Percentiles rank a stretch among this genome's conserved stretches.
Evolutionary conservation across 2,888 invertebrate species (phyloP).

Genomic region (Leptinotarsa haldemani): DNA sequence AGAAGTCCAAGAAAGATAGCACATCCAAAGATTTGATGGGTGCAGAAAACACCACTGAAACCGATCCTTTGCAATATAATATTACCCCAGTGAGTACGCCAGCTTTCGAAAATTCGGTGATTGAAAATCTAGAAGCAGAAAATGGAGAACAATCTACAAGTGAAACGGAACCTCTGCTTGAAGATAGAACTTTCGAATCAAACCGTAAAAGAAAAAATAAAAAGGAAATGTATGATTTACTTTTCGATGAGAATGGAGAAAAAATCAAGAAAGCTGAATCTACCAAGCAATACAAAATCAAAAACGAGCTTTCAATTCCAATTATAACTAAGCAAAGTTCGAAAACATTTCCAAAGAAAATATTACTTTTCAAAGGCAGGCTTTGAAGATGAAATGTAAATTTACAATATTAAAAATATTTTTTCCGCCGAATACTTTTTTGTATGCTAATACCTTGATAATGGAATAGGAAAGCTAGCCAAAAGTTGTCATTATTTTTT

Average conservation of each 20-base stretch:
- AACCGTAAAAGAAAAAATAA: conserved; percentile 24
- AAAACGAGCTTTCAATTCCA: conserved; percentile 10
- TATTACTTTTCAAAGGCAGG: conserved; percentile 42
- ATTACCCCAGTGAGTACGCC: background rate
- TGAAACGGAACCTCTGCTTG: conserved; percentile 12
- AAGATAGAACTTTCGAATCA: background rate
- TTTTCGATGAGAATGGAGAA: conserved; percentile 46
- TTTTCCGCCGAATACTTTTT: too few species aligned
- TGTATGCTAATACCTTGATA: too few species aligned
- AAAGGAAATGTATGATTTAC: conserved; percentile 42
- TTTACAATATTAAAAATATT: background rate
- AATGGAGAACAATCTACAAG: background rate
- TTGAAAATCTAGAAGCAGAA: background rate
- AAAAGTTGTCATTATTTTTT: too few species aligned
- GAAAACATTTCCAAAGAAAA: conserved; percentile 32
- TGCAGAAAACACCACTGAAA: background rate
- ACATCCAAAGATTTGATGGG: background rate
- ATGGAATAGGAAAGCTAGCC: too few species aligned
- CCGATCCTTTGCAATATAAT: background rate
- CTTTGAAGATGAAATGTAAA: conserved; percentile 3
- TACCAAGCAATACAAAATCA: conserved; percentile 31
- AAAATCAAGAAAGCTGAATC: conserved; percentile 44
- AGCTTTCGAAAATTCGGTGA: background rate
- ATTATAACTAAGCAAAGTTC: conserved; percentile 42
- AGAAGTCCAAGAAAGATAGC: conserved; percentile 9